Percentiles rank a stretch among this genome's conserved stretches.
Evolutionary conservation across 2,797 vertebrate species (phyloP).

Genomic region (Xenentodon cancila): DNA sequence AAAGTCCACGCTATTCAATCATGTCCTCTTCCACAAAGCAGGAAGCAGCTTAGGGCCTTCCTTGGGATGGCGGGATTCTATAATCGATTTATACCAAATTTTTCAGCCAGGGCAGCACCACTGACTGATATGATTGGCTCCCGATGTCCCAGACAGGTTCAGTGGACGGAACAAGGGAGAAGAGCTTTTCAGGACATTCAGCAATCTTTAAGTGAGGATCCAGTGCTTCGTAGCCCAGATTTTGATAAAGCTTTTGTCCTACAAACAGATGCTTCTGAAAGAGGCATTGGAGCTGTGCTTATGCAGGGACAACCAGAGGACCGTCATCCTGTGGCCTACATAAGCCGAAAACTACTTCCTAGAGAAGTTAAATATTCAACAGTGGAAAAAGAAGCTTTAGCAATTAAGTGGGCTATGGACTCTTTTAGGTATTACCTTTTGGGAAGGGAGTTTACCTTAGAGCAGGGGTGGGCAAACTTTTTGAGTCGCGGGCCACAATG

Average conservation of each 20-base stretch:
- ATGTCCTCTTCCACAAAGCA: no score
- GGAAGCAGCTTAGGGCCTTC: neutral
- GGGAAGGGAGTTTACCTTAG: no score
- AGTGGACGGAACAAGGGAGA: neutral
- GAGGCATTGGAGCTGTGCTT: neutral
- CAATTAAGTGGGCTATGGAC: neutral
- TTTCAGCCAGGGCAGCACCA: neutral
- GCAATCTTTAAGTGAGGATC: neutral
- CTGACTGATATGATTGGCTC: neutral
- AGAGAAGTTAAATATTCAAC: neutral
- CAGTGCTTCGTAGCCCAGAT: conserved; percentile 1
- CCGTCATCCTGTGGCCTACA: neutral
- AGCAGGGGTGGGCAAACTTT: no score
- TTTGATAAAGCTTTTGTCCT: conserved; percentile 1
- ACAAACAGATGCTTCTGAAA: conserved; percentile 7
- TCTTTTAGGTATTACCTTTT: neutral
- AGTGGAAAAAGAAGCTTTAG: neutral
- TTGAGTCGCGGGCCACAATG: no score
- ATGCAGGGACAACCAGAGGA: neutral
- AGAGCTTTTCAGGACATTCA: conserved; percentile 1
- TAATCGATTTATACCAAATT: neutral
- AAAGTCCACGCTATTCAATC: neutral
- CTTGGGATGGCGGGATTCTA: neutral
- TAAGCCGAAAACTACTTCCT: neutral
- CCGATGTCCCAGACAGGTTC: neutral